Percentiles rank a stretch among this genome's conserved stretches.
Conservation (phyloP, 1,140 invertebrate genomes). For the Drosophila nebulosa region DNA sequence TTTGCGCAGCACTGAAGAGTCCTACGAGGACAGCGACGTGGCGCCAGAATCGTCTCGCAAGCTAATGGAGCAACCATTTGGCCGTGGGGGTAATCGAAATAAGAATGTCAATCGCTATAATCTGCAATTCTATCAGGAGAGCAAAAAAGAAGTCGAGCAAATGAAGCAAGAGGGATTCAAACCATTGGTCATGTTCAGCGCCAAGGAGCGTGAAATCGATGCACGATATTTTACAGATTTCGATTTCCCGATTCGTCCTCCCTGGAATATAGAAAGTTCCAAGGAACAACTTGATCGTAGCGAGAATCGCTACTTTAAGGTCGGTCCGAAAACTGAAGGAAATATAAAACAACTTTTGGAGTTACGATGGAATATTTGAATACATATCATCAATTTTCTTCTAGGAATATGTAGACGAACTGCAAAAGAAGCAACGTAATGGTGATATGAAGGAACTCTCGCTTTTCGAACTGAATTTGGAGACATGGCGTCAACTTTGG, state of each 20-base stretch:
- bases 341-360: too few species aligned
- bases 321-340: constrained; percentile 68
- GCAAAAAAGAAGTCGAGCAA: constrained; percentile 85
- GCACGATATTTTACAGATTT: constrained; percentile 85
- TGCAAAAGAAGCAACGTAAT: constrained; percentile 80
- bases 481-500: constrained; percentile 97
- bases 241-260: constrained; percentile 91
- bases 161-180: constrained; percentile 86
- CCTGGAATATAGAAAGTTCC: constrained; percentile 89
- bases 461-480: constrained; percentile 93
- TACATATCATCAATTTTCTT: neutral
- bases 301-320: constrained; percentile 90
- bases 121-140: constrained; percentile 88
- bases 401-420: constrained; percentile 82
- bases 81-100: constrained; percentile 51
- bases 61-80: constrained; percentile 79
- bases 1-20: constrained; percentile 49
- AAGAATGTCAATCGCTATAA: constrained; percentile 85
- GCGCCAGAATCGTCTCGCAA: constrained; percentile 81
- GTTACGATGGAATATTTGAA: too few species aligned
- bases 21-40: constrained; percentile 75
- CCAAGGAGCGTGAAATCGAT: constrained; percentile 87
- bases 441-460: constrained; percentile 81
- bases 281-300: constrained; percentile 87
- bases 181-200: constrained; percentile 82